Evolutionary conservation across 1,140 invertebrate species (phyloP).

Genomic region (Atta cephalotes): DNA sequence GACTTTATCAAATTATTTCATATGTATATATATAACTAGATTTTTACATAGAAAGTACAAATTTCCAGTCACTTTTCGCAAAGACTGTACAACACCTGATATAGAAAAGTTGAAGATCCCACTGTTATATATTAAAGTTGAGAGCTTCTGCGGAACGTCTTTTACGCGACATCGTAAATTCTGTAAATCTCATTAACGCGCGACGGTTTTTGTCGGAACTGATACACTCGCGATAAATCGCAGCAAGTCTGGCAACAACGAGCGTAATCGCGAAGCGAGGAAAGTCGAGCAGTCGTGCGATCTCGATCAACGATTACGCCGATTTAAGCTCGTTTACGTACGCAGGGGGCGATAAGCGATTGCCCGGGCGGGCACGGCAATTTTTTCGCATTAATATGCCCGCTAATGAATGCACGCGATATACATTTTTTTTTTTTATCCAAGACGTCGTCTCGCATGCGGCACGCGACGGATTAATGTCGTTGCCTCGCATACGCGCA

Average conservation of each 20-base stretch:
- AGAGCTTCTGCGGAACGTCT: background rate
- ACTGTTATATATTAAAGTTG: background rate
- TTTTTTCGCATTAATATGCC: slow-evolving; percentile 61
- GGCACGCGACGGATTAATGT: slow-evolving; percentile 63
- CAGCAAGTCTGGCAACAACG: slow-evolving; percentile 34
- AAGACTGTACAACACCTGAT: too few relatives aligned
- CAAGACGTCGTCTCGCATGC: slow-evolving; percentile 60
- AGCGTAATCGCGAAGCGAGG: slow-evolving; percentile 57
- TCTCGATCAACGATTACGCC: slow-evolving; percentile 50
- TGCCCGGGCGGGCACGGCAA: slow-evolving; percentile 58
- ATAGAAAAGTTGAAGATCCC: background rate
- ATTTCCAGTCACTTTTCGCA: too few relatives aligned
- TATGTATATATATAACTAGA: too few relatives aligned
- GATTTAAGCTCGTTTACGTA: slow-evolving; percentile 61
- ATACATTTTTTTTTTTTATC: slow-evolving; percentile 32
- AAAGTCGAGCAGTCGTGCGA: slow-evolving; percentile 55
- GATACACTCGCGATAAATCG: slow-evolving; percentile 60
- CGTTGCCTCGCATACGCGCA: background rate
- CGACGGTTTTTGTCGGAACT: slow-evolving; percentile 46
- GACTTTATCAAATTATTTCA: too few relatives aligned
- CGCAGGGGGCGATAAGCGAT: slow-evolving; percentile 55
- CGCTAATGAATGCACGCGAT: slow-evolving; percentile 60
- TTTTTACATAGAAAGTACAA: too few relatives aligned
- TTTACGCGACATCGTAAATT: background rate
- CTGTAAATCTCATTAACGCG: slow-evolving; percentile 51